phyloP scores from a whole-genome alignment of 1,140 invertebrate species.

The Capitella teleta region DNA sequence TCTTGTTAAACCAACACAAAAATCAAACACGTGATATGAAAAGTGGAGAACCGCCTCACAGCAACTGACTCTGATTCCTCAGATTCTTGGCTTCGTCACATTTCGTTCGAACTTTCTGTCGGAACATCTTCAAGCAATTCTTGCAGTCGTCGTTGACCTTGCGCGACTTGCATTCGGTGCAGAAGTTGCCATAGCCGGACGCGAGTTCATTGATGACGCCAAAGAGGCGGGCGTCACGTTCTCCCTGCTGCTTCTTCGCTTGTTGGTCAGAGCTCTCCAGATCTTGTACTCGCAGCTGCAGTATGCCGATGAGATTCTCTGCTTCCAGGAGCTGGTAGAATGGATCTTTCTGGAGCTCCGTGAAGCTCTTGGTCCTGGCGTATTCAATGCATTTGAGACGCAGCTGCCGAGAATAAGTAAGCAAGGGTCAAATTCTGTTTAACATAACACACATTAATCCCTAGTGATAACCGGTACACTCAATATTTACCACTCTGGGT shows the following conservation, averaged over 20 bases:
- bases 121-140: slow-evolving; percentile 14
- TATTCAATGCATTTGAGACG: slow-evolving; percentile 8
- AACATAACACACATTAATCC: too few relatives aligned
- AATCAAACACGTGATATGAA: too few relatives aligned
- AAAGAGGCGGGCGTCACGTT: slow-evolving; percentile 9
- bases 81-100: slow-evolving; percentile 10
- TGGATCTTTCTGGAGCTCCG: slow-evolving; percentile 13
- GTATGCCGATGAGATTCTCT: slow-evolving; percentile 13
- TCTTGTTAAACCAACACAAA: too few relatives aligned
- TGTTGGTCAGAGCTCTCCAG: slow-evolving; percentile 8
- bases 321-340: slow-evolving; percentile 6
- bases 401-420: too few relatives aligned
- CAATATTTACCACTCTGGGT: too few relatives aligned
- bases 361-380: slow-evolving; percentile 6
- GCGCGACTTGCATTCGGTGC: slow-evolving; percentile 13
- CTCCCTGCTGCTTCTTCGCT: slow-evolving; percentile 1
- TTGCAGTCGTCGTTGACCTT: slow-evolving; percentile 12
- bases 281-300: slow-evolving; percentile 7
- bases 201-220: slow-evolving; percentile 13
- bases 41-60: too few relatives aligned
- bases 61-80: background rate
- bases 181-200: slow-evolving; percentile 12
- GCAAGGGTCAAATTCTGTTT: too few relatives aligned
- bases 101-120: slow-evolving; percentile 14
- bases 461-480: too few relatives aligned